Base-by-base conservation (phyloP, 2,888 invertebrate genomes). In the Lamellibrachia columna region DNA sequence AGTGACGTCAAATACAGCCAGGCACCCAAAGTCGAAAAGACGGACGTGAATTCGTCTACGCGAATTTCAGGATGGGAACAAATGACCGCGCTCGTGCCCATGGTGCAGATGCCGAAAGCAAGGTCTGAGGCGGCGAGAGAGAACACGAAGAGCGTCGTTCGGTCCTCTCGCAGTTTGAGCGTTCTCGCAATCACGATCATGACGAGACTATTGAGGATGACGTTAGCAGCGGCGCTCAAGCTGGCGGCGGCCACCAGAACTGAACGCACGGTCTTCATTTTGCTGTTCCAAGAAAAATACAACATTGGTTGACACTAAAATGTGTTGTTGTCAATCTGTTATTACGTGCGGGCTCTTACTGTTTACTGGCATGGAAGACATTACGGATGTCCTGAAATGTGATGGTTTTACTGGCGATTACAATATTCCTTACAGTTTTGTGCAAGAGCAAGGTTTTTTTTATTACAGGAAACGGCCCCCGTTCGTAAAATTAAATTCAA, bases 81-180 rank as follows among this genome's bases (percentile, higher is more conserved):
- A 15, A 75, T 6, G 4, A 75, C 22, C 22, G 75, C 75, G 75
- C 75, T 75, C 15, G 75, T 75, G 75, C 4, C n/a, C 75, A 75
- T 75, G 75, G n/a, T 75, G 75, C 75, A 75, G 22, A 75, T n/a
- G n/a, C 75, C 75, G 75, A 75, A 75, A 75, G 2, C 75, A n/a
- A 75, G 75, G 75, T 75, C 75, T 75, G 75, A 75, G 75, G 75
- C 75, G 75, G 75, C 75, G 75, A 75, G 75, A 15, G 75, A 75
- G 75, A 75, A 75, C 75, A 75, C n/a, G 22, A 75, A 75, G 75
- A 75, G 75, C 75, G 75, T 15, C 75, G 22, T 75, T n/a, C 75
- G 75, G 75, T 75, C 75, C n/a, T 75, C 75, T 22, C 75, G 75
- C n/a, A 75, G 1, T n/a, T 11, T 75, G 75, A n/a, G 75, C 75